phyloP scores from a whole-genome alignment of 2,797 vertebrate genomes.

The Dendrocincla fuliginosa region DNA sequence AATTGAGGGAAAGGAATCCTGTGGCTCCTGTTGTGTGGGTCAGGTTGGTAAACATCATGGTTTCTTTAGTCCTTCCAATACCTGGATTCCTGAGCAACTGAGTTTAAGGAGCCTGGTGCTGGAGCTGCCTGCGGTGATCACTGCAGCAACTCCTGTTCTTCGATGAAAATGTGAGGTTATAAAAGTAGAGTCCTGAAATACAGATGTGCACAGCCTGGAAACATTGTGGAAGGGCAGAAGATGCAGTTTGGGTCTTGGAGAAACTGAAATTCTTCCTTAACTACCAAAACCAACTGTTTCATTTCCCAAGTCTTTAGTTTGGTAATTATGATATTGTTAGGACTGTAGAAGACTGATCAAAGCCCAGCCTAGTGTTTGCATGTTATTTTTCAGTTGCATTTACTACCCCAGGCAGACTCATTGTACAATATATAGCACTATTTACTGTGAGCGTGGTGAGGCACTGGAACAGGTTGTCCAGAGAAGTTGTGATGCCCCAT shows the following conservation, averaged over 20 bases:
- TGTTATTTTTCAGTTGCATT: background rate
- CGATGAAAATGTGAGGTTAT: background rate
- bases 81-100: background rate
- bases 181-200: background rate
- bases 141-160: background rate
- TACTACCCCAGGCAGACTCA: background rate
- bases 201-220: background rate
- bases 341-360: background rate
- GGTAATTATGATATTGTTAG: background rate
- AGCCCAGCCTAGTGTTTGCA: background rate
- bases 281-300: background rate
- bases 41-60: accelerated
- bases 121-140: background rate
- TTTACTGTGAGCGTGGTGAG: background rate
- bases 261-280: background rate
- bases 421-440: too few relatives aligned
- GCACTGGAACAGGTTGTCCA: background rate
- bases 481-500: background rate
- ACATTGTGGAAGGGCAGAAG: background rate
- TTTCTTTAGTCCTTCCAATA: background rate
- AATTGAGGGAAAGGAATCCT: background rate
- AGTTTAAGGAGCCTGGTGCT: accelerated
- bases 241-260: background rate
- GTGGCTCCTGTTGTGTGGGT: background rate
- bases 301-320: background rate